Evolutionary conservation across 2,113 vertebrate genomes (phyloP).

Genomic region (Euleptes europaea): DNA sequence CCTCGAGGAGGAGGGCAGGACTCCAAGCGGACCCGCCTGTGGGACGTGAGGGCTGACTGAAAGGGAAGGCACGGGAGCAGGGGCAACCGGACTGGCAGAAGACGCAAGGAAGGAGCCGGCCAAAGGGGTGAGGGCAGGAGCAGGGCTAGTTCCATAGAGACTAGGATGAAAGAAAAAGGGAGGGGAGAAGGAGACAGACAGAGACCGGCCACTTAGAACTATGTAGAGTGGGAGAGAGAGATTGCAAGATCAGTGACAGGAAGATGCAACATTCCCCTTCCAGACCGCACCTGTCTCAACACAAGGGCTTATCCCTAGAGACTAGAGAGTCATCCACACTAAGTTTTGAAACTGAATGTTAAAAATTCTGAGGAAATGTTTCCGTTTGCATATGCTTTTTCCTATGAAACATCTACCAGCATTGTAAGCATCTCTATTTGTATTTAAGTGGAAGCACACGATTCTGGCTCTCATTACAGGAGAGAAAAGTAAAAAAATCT

Average conservation of each 20-base stretch:
- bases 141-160: slow-evolving; percentile 94
- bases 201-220: slow-evolving; percentile 31
- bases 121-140: slow-evolving; percentile 68
- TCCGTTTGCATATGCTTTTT: neutral
- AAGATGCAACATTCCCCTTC: slow-evolving; percentile 24
- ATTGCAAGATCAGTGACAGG: slow-evolving; percentile 46
- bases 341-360: too few species aligned
- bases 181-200: slow-evolving; percentile 39
- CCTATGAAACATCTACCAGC: too few species aligned
- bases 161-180: slow-evolving; percentile 80
- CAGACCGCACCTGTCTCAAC: neutral
- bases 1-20: slow-evolving; percentile 82
- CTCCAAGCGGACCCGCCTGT: slow-evolving; percentile 71
- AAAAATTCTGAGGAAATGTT: neutral
- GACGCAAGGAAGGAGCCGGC: slow-evolving; percentile 67
- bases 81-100: slow-evolving; percentile 61
- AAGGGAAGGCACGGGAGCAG: slow-evolving; percentile 49
- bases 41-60: slow-evolving; percentile 48
- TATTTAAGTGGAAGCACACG: neutral
- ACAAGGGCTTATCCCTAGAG: too few species aligned
- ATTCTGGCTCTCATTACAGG: neutral
- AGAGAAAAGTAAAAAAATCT: neutral
- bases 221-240: slow-evolving; percentile 37
- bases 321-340: neutral
- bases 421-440: neutral